These are phyloP conservation scores for Procambarus virginalis DNA, from an alignment of 1,140 invertebrate genomes.

Conservation along the genomic window DNA sequence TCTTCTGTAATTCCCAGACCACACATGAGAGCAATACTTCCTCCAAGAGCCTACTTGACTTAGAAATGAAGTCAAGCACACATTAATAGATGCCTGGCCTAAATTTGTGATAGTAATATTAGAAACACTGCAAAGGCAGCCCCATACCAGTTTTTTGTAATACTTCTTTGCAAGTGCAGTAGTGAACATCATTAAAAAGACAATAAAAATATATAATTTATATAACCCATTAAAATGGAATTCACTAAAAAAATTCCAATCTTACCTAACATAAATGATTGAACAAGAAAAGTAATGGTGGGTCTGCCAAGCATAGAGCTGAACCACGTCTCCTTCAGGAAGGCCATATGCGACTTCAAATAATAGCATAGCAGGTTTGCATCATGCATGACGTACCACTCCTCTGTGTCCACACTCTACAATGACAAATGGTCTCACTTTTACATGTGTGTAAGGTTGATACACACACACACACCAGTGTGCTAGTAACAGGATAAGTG, in stretches of 20 bases:
- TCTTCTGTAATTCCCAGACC: no score
- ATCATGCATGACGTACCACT: constrained; percentile 94
- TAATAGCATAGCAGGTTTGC: constrained; percentile 89
- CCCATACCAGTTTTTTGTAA: no score
- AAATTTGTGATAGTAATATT: no score
- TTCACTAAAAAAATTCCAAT: neutral
- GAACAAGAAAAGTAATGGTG: constrained; percentile 41
- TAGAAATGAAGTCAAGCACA: no score
- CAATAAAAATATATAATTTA: neutral
- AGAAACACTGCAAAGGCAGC: no score
- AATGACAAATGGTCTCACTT: constrained; percentile 65
- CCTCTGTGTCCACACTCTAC: constrained; percentile 93
- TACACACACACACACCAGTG: neutral
- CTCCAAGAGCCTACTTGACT: no score
- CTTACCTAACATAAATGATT: constrained; percentile 68
- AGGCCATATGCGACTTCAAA: constrained; percentile 90
- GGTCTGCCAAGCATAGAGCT: constrained; percentile 73
- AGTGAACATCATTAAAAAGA: no score
- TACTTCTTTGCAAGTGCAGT: no score
- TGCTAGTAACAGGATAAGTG: neutral
- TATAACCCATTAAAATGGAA: no score
- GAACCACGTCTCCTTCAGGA: constrained; percentile 94
- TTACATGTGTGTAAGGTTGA: neutral
- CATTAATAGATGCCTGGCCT: no score
- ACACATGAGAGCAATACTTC: no score